Evolutionary conservation across 2,888 invertebrate species (phyloP).

Genomic region (Synergus umbraculus): DNA sequence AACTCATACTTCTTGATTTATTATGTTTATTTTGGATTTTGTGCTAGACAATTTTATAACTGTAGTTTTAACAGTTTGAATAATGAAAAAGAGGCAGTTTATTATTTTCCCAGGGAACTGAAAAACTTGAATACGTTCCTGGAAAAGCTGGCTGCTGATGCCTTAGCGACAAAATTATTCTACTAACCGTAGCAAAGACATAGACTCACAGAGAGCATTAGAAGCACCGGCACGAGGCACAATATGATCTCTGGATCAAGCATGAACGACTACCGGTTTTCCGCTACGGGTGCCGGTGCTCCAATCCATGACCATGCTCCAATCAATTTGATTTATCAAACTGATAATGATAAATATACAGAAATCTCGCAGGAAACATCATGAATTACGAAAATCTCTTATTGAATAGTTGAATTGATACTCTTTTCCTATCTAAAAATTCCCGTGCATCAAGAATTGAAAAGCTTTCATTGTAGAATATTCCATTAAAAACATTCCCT

Average conservation of each 20-base stretch:
- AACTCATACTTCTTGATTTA: no score
- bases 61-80: no score
- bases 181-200: slow-evolving; percentile 70
- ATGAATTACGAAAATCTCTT: slow-evolving; percentile 32
- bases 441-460: no score
- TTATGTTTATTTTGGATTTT: no score
- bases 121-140: slow-evolving; percentile 1
- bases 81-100: no score
- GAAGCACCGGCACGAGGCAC: slow-evolving; percentile 47
- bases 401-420: not conserved
- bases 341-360: not conserved
- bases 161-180: slow-evolving; percentile 72
- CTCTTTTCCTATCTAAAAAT: not conserved
- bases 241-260: slow-evolving; percentile 41
- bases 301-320: not conserved
- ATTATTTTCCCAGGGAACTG: not conserved
- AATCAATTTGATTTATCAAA: slow-evolving; percentile 25
- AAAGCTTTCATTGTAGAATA: no score
- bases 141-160: slow-evolving; percentile 67
- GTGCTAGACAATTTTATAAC: no score
- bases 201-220: slow-evolving; percentile 45
- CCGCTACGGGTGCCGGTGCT: slow-evolving; percentile 28
- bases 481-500: no score
- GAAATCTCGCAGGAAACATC: not conserved
- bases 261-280: slow-evolving; percentile 46